phyloP scores from a whole-genome alignment of 2,797 vertebrate species.

The Lateolabrax maculatus region DNA sequence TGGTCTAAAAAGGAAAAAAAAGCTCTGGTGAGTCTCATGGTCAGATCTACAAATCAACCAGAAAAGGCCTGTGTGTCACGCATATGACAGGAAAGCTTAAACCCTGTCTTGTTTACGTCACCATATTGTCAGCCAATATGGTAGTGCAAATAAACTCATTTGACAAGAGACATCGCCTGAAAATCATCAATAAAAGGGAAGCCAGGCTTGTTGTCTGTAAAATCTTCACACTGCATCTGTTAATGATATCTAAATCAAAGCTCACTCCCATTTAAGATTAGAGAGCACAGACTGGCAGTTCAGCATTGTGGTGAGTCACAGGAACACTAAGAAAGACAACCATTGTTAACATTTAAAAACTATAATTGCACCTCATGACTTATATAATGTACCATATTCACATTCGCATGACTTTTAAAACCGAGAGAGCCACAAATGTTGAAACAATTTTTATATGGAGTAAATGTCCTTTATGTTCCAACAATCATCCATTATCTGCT shows the following conservation, averaged over 20 bases:
- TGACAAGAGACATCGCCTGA: neutral
- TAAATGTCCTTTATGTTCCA: slow-evolving; percentile 41
- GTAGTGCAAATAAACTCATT: neutral
- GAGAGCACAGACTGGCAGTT: slow-evolving; percentile 6
- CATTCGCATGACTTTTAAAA: slow-evolving; percentile 32
- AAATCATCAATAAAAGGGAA: slow-evolving; percentile 2
- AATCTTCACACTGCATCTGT: slow-evolving; percentile 27
- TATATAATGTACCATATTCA: slow-evolving; percentile 16
- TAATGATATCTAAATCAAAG: slow-evolving; percentile 43
- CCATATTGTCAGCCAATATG: neutral
- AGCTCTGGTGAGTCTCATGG: neutral
- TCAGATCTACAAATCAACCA: neutral
- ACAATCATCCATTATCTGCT: slow-evolving; percentile 54
- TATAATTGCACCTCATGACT: slow-evolving; percentile 43
- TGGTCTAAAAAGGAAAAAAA: neutral
- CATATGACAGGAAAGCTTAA: neutral
- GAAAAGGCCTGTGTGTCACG: neutral
- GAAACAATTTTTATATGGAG: neutral
- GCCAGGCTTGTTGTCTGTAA: neutral
- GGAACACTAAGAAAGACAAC: slow-evolving; percentile 12
- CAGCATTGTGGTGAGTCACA: slow-evolving; percentile 18
- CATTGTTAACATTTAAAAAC: slow-evolving; percentile 34
- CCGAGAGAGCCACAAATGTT: slow-evolving; percentile 14
- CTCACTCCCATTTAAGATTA: slow-evolving; percentile 13
- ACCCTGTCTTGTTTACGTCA: neutral